A percentile compares a stretch with the other conserved stretches of the same genome.
Conservation (phyloP, 1,140 invertebrate species). For the Macrotrachela quadricornifera region DNA sequence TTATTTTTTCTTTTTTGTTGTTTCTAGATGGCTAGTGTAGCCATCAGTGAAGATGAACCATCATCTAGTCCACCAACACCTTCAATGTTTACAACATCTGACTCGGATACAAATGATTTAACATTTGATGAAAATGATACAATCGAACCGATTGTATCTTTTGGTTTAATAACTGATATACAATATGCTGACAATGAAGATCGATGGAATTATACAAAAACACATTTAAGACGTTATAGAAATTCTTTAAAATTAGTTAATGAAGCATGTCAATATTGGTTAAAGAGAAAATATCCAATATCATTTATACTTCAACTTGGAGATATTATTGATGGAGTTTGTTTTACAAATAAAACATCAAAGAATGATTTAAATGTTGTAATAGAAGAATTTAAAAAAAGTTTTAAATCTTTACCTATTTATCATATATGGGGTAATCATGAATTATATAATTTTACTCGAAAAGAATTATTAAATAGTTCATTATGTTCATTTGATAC, state of each 20-base stretch:
- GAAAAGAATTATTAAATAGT: conserved; percentile 12
- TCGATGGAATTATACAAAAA: conserved; percentile 17
- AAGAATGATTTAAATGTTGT: conserved; percentile 10
- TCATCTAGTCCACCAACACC: too few species aligned
- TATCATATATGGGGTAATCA: conserved; percentile 28
- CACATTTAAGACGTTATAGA: conserved; percentile 19
- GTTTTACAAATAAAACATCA: conserved; percentile 9
- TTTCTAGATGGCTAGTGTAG: too few species aligned
- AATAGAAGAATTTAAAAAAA: conserved; percentile 10
- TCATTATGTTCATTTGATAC: conserved; percentile 9
- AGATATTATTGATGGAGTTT: conserved; percentile 27
- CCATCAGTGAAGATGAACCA: too few species aligned
- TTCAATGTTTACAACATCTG: too few species aligned
- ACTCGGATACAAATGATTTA: too few species aligned
- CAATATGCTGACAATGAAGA: conserved; percentile 28
- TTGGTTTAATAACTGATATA: conserved; percentile 27
- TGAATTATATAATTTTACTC: conserved; percentile 26
- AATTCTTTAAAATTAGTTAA: conserved; percentile 16
- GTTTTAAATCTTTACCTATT: conserved; percentile 12
- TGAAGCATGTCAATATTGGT: conserved; percentile 20
- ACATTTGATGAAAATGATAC: background rate
- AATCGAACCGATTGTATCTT: conserved; percentile 11
- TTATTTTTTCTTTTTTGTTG: too few species aligned
- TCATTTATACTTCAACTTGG: conserved; percentile 25
- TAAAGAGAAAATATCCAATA: conserved; percentile 6